phyloP scores from a whole-genome alignment of 1,140 invertebrate species.

The Aphelinus certus region DNA sequence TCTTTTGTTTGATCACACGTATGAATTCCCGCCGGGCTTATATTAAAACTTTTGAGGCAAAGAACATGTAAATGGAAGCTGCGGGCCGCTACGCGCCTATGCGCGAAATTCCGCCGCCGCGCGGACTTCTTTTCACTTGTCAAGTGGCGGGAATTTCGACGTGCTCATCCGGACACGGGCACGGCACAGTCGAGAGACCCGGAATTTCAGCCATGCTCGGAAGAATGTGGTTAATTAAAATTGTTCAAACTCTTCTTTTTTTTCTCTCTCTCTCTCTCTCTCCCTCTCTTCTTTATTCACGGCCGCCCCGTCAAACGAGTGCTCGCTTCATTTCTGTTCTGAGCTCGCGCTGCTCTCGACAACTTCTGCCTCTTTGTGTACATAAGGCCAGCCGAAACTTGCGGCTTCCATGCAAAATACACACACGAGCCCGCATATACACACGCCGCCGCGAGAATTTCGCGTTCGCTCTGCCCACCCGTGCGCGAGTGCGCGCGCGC shows the following conservation, averaged over 20 bases:
- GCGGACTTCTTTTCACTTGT: background rate
- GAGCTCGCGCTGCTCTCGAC: conserved; percentile 7
- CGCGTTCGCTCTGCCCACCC: too few species aligned
- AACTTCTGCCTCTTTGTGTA: conserved; percentile 1
- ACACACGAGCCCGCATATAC: background rate
- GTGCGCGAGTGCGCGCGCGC: too few species aligned
- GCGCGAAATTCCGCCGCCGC: too few species aligned
- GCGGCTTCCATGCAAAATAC: background rate
- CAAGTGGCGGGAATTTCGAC: background rate
- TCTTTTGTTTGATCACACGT: conserved; percentile 17
- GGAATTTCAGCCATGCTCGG: too few species aligned
- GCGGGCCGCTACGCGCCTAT: background rate
- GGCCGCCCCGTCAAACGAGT: background rate
- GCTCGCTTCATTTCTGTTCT: conserved; percentile 19
- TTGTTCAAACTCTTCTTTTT: conserved; percentile 11
- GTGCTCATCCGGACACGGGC: too few species aligned
- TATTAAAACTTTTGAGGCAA: too few species aligned
- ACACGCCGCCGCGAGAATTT: background rate
- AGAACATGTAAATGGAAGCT: background rate
- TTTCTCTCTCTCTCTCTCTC: background rate
- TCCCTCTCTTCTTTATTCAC: too few species aligned
- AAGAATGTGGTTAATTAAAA: conserved; percentile 30
- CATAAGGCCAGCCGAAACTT: background rate
- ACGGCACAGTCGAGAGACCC: too few species aligned
- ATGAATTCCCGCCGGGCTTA: background rate